phyloP scores from a whole-genome alignment of 2,888 invertebrate genomes.

The Lymantria monacha region DNA sequence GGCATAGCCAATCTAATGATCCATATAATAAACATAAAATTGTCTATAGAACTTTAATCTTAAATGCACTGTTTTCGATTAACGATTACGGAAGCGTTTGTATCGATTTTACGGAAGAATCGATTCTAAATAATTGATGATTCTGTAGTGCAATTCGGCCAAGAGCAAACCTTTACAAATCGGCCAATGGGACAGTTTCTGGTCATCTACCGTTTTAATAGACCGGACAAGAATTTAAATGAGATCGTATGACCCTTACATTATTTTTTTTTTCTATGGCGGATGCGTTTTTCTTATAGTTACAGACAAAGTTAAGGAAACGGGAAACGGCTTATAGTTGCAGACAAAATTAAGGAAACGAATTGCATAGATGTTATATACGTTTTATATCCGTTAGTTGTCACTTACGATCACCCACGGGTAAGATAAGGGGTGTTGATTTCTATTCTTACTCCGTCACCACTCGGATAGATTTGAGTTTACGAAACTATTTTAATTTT shows the following conservation, averaged over 20 bases:
- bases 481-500: too few relatives aligned
- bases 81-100: constrained; percentile 51
- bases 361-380: too few relatives aligned
- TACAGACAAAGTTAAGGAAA: too few relatives aligned
- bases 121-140: constrained; percentile 57
- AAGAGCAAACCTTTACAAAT: constrained; percentile 65
- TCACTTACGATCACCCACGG: too few relatives aligned
- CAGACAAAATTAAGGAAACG: too few relatives aligned
- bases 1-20: neutral
- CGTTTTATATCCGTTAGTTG: too few relatives aligned
- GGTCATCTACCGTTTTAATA: constrained; percentile 25
- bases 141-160: constrained; percentile 58
- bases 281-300: too few relatives aligned
- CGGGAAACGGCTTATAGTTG: too few relatives aligned
- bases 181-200: constrained; percentile 46
- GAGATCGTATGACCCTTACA: neutral
- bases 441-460: too few relatives aligned
- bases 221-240: constrained; percentile 2
- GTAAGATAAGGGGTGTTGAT: too few relatives aligned
- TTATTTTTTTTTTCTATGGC: too few relatives aligned
- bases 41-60: neutral
- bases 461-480: too few relatives aligned
- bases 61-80: constrained; percentile 10
- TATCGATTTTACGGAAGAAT: constrained; percentile 68
- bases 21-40: neutral